Percentiles rank a stretch among this genome's conserved stretches.
phyloP scores from a whole-genome alignment of 2,797 vertebrate species.

The Myripristis jacobus region DNA sequence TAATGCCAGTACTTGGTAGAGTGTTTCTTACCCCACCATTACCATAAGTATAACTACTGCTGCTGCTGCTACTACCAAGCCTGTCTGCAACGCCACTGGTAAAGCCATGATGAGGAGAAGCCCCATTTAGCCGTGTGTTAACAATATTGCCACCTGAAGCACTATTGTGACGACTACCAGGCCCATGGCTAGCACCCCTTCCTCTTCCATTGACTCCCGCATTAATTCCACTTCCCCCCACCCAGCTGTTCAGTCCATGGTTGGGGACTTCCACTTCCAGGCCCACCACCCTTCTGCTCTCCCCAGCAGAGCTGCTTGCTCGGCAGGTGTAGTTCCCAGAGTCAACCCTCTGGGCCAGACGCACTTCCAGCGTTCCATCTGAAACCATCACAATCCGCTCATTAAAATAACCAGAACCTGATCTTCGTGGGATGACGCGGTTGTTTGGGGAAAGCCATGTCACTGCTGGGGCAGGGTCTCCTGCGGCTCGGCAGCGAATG shows the following conservation, averaged over 20 bases:
- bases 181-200: constrained; percentile 25
- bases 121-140: constrained; percentile 28
- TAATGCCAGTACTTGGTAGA: constrained; percentile 40
- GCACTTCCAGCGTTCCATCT: constrained; percentile 88
- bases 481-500: constrained; percentile 85
- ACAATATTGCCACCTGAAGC: constrained; percentile 25
- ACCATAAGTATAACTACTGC: constrained; percentile 29
- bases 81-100: constrained; percentile 40
- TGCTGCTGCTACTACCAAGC: constrained; percentile 30
- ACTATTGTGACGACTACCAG: constrained; percentile 7
- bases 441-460: constrained; percentile 89
- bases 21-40: constrained; percentile 39
- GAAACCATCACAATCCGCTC: constrained; percentile 72
- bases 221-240: background rate
- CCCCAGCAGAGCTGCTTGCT: constrained; percentile 85
- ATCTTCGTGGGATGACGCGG: constrained; percentile 77
- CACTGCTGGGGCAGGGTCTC: constrained; percentile 84
- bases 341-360: constrained; percentile 85
- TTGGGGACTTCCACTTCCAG: constrained; percentile 82
- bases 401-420: constrained; percentile 71
- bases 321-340: constrained; percentile 93
- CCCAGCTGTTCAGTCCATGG: constrained; percentile 74
- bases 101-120: constrained; percentile 21
- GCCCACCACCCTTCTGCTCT: constrained; percentile 81
- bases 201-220: constrained; percentile 26